Evolutionary conservation across 2,113 vertebrate genomes (phyloP).

Genomic region (Tiliqua scincoides): DNA sequence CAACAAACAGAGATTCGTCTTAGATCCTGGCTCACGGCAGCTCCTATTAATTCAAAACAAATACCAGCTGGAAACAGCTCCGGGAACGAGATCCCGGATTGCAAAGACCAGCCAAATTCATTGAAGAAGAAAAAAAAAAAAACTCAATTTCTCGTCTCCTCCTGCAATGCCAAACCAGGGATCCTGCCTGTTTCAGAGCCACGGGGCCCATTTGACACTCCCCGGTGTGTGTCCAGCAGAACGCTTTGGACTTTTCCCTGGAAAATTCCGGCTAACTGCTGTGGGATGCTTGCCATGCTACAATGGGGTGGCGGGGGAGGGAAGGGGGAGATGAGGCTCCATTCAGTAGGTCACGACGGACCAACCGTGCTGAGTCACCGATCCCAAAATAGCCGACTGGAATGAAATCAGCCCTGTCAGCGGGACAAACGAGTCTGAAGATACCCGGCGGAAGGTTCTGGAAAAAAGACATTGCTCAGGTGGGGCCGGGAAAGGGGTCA

Average conservation of each 20-base stretch:
- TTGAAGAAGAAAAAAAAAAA: too few species aligned
- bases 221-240: not conserved
- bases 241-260: fast-evolving
- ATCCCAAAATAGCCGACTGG: not conserved
- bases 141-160: fast-evolving
- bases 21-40: conserved; percentile 64
- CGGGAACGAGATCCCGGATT: not conserved
- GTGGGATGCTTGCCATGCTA: not conserved
- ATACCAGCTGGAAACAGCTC: conserved; percentile 66
- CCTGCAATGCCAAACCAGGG: not conserved
- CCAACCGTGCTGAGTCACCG: not conserved
- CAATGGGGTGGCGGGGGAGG: not conserved
- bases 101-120: not conserved
- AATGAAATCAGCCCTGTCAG: fast-evolving
- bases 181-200: not conserved
- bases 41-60: conserved; percentile 67
- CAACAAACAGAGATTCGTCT: conserved; percentile 67
- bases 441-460: not conserved
- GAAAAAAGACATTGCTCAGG: not conserved
- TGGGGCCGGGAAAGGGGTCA: not conserved
- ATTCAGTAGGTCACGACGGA: not conserved
- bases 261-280: conserved; percentile 16
- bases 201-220: not conserved
- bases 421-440: not conserved
- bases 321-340: not conserved